Percentiles rank a stretch among this genome's conserved stretches.
Conservation (phyloP, 2,113 vertebrate genomes). For the Drymodes brunneopygia region DNA sequence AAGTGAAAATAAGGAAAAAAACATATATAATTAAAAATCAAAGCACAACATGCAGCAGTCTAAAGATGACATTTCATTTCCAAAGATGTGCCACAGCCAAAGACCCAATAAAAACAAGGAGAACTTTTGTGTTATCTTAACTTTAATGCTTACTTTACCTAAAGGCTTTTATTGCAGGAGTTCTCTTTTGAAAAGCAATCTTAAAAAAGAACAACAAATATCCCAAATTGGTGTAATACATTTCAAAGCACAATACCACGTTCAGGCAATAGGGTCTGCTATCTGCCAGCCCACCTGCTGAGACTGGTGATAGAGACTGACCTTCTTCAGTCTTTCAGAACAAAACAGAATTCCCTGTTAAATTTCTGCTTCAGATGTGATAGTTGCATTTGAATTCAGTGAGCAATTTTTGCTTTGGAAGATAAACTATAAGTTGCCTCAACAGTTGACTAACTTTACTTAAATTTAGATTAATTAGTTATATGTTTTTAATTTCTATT, state of each 20-base stretch:
- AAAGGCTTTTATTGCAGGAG: not conserved
- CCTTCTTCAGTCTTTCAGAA: not conserved
- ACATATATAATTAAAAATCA: accelerated
- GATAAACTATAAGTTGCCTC: not conserved
- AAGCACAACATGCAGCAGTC: not conserved
- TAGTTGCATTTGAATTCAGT: not conserved
- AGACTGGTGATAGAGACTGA: not conserved
- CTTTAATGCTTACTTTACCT: not conserved
- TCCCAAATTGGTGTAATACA: not conserved
- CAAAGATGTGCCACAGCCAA: not conserved
- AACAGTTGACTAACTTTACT: not conserved
- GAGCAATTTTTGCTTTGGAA: not conserved
- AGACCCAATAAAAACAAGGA: not conserved
- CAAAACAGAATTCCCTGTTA: not conserved
- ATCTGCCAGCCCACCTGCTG: not conserved
- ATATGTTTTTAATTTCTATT: not conserved
- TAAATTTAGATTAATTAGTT: not conserved
- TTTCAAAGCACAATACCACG: not conserved
- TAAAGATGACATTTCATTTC: not conserved
- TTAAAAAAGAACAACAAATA: not conserved
- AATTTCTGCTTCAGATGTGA: not conserved
- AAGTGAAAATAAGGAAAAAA: not conserved
- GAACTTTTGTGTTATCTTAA: not conserved
- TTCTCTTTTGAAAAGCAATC: not conserved
- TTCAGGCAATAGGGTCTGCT: not conserved